A percentile compares a stretch with the other conserved stretches of the same genome.
Evolutionary conservation across 1,140 invertebrate species (phyloP).

Genomic region (Temnothorax nylanderi): DNA sequence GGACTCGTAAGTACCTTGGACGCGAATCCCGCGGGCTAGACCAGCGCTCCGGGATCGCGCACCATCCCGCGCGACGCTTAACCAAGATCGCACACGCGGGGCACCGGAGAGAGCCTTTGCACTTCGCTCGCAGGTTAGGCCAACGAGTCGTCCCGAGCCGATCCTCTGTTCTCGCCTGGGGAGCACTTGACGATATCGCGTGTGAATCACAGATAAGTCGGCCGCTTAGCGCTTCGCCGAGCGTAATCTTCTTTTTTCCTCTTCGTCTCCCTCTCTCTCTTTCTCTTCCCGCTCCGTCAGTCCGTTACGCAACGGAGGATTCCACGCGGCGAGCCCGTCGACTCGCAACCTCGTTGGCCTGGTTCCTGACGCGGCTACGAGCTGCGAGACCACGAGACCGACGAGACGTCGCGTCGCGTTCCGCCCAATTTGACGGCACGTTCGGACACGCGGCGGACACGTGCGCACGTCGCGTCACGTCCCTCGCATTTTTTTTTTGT

Average conservation of each 20-base stretch:
- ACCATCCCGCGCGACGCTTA: slow-evolving; percentile 1
- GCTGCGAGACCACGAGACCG: too few species aligned
- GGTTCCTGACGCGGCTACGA: too few species aligned
- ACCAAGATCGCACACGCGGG: background rate
- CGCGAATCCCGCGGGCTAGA: background rate
- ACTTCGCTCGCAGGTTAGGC: background rate
- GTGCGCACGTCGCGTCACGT: too few species aligned
- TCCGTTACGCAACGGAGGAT: background rate
- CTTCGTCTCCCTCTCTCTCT: background rate
- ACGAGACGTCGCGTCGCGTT: too few species aligned
- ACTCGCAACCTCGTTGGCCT: too few species aligned
- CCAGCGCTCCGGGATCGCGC: background rate
- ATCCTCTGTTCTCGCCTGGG: background rate
- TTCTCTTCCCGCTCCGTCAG: background rate
- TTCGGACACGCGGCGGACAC: too few species aligned
- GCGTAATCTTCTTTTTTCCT: background rate
- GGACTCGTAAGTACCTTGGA: background rate
- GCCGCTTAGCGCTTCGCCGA: too few species aligned
- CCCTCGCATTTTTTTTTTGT: too few species aligned
- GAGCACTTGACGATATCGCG: background rate
- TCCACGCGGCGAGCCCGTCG: too few species aligned
- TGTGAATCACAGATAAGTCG: background rate
- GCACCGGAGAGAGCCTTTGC: background rate
- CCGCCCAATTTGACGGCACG: too few species aligned
- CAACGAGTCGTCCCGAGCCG: too few species aligned